These are phyloP conservation scores for Pyrochroa serraticornis DNA, from an alignment of 2,888 invertebrate genomes.

Conservation along the genomic window DNA sequence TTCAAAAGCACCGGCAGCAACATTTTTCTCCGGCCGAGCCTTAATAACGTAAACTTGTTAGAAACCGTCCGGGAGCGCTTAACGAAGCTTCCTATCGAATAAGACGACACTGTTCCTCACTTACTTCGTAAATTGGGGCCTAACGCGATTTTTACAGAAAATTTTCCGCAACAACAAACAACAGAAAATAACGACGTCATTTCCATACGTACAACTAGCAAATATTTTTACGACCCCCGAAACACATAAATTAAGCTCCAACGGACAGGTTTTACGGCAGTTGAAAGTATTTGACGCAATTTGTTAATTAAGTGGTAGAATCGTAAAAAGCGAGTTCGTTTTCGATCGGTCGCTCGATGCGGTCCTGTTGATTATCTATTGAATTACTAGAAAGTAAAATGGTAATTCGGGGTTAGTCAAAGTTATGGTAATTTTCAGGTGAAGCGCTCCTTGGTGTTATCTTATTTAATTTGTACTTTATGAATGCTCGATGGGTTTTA, in stretches of 20 bases:
- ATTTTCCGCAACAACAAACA: neutral
- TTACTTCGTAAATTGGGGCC: neutral
- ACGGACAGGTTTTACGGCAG: no score
- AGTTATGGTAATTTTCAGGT: neutral
- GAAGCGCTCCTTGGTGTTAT: neutral
- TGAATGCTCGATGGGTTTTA: conserved; percentile 4
- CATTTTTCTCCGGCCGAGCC: neutral
- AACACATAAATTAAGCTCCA: no score
- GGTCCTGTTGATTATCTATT: no score
- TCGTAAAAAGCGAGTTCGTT: no score
- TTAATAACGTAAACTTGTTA: conserved; percentile 4
- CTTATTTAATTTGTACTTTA: conserved; percentile 10
- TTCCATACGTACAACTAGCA: no score
- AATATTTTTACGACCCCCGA: no score
- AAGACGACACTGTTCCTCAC: neutral
- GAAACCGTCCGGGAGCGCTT: neutral
- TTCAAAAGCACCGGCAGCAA: neutral
- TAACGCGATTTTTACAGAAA: conserved; percentile 6
- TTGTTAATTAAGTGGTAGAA: no score
- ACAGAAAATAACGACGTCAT: no score
- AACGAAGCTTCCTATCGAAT: neutral
- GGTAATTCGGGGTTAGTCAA: neutral
- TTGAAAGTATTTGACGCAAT: no score
- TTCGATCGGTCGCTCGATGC: no score
- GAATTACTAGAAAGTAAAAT: no score